Evolutionary conservation across 2,797 vertebrate genomes (phyloP).

Genomic region (Mus spretus): DNA sequence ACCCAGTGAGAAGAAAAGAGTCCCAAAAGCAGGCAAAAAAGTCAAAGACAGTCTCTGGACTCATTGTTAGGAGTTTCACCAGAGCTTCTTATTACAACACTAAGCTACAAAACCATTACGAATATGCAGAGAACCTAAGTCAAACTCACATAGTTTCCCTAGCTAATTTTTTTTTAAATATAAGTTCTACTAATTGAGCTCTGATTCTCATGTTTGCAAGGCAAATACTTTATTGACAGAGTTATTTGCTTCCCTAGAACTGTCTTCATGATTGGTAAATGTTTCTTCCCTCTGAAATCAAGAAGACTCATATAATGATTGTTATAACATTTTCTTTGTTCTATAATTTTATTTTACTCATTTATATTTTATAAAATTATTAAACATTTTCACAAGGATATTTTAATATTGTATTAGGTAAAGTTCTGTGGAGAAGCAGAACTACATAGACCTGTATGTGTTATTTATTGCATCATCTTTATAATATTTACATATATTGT

Average conservation of each 20-base stretch:
- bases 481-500: neutral
- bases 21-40: neutral
- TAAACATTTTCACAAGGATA: neutral
- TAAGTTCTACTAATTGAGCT: neutral
- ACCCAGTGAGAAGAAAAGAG: neutral
- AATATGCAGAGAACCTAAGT: neutral
- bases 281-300: neutral
- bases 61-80: neutral
- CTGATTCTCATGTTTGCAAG: neutral
- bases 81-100: neutral
- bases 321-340: neutral
- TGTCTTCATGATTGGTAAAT: neutral
- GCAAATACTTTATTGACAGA: neutral
- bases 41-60: neutral
- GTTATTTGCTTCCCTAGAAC: neutral
- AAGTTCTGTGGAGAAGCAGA: neutral
- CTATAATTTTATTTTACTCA: constrained; percentile 14
- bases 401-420: neutral
- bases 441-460: neutral
- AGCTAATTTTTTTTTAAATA: neutral
- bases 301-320: neutral
- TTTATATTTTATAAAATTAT: constrained; percentile 12
- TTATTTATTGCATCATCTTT: neutral
- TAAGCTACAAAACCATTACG: neutral
- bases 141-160: neutral